These are phyloP conservation scores for Thamnophis elegans DNA, from an alignment of 2,797 vertebrate species.

Conservation along the genomic window DNA sequence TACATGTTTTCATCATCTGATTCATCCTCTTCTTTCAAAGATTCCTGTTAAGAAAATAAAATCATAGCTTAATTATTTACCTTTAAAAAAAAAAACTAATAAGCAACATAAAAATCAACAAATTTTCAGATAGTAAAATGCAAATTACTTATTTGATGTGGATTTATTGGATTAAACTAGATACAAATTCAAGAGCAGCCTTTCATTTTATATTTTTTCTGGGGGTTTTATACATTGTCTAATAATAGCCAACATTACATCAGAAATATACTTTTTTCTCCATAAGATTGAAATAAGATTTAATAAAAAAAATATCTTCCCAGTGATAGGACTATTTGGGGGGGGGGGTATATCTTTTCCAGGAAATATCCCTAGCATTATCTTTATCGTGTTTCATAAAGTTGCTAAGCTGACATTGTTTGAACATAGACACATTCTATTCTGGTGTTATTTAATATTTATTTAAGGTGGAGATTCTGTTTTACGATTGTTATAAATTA, in stretches of 20 bases:
- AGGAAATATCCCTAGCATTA: neutral
- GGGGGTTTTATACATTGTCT: neutral
- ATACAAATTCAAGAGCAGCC: neutral
- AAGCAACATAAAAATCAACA: neutral
- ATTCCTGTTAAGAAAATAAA: conserved; percentile 79
- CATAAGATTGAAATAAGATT: neutral
- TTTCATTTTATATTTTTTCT: neutral
- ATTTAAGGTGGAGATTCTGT: neutral
- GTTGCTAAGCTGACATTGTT: neutral
- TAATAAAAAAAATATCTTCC: neutral
- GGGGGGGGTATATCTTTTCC: neutral
- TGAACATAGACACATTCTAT: neutral
- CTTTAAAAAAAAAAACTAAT: neutral
- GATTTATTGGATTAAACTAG: neutral
- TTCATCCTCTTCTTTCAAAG: conserved; percentile 97
- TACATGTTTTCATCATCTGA: conserved; percentile 99
- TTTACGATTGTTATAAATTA: neutral
- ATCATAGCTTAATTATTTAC: neutral
- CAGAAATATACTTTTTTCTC: neutral
- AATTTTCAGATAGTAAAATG: neutral
- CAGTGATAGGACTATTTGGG: neutral
- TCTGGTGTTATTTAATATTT: neutral
- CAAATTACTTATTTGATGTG: neutral
- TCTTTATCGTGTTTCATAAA: neutral
- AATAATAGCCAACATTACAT: neutral